A percentile compares a stretch with the other conserved stretches of the same genome.
Conservation (phyloP, 2,797 vertebrate species). For the Phataginus tetradactyla region DNA sequence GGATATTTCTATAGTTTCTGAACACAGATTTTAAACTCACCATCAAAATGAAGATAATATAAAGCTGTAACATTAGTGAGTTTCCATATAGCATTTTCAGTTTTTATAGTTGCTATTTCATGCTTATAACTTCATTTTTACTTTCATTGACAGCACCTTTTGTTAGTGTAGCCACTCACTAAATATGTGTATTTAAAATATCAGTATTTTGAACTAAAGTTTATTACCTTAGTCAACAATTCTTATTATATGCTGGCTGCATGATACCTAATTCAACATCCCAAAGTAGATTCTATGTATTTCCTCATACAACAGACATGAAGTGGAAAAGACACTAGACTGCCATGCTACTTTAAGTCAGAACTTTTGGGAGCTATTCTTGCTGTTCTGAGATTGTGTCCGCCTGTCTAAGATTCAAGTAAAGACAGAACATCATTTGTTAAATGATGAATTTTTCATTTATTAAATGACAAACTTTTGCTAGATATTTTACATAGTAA, state of each 20-base stretch:
- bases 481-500: slow-evolving; percentile 68
- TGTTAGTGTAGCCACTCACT: neutral
- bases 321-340: neutral
- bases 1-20: slow-evolving; percentile 47
- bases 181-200: neutral
- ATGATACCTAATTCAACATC: neutral
- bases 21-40: slow-evolving; percentile 50
- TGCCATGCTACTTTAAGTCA: neutral
- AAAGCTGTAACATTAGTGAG: neutral
- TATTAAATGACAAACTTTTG: slow-evolving; percentile 58
- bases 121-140: neutral
- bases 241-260: neutral
- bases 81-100: neutral
- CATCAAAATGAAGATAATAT: neutral
- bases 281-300: neutral
- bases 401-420: neutral
- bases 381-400: slow-evolving; percentile 10
- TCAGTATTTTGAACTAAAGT: neutral
- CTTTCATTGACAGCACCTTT: slow-evolving; percentile 12
- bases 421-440: neutral
- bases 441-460: slow-evolving; percentile 40
- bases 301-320: neutral
- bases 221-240: neutral
- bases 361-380: neutral
- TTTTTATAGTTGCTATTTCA: slow-evolving; percentile 32